Evolutionary conservation across 1,140 invertebrate species (phyloP), one percentile per base, ranked within the genome.

Genomic region (Diplogasteroides magnus): DNA sequence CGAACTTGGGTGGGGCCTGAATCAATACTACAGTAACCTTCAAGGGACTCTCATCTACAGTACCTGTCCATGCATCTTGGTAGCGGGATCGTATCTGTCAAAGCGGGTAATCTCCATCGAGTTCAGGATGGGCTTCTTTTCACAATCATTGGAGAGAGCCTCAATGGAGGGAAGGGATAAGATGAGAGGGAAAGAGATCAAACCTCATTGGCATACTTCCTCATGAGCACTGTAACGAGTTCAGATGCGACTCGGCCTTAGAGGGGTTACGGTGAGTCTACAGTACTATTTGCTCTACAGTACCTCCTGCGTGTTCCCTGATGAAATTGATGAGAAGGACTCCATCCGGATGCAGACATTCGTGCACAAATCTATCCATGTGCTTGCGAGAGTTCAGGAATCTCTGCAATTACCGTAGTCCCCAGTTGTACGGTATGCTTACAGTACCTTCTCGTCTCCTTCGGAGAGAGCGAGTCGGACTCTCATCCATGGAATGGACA

Each of bases 301-400:
- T 48, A 6, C 66, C 66, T n/a, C 66, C 31, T 6, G 62, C 66
- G 31, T 64, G 66, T 14, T 68, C 66, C 19, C n/a, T 19, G 15
- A 68, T 48, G 58, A 68, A 68, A 15, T 14, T 15, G 11, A 68
- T 48, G 14, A 68, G 58, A 25, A 68, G 57, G 28, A 68, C 66
- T 19, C 66, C 66, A 31, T 68, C 66, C 13, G 66, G 66, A 61
- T 68, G 66, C 13, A 68, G 66, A 31, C 58, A 68, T n/a, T 68
- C 66, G 57, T 31, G 31, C 3, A 26, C 60, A 15, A 59, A 68
- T 25, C 58, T 57, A 29, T 2, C 64, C 19, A 19, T 11, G 6
- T 48, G 6, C 6, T 19, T 6, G 19, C 37, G 37, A 48, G 37
- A 48, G 6, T 11, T 6, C 6, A 6, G 37, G 37, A 48, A 19